Evolutionary conservation across 2,888 invertebrate genomes (phyloP).

Genomic region (Parnassius orleans): DNA sequence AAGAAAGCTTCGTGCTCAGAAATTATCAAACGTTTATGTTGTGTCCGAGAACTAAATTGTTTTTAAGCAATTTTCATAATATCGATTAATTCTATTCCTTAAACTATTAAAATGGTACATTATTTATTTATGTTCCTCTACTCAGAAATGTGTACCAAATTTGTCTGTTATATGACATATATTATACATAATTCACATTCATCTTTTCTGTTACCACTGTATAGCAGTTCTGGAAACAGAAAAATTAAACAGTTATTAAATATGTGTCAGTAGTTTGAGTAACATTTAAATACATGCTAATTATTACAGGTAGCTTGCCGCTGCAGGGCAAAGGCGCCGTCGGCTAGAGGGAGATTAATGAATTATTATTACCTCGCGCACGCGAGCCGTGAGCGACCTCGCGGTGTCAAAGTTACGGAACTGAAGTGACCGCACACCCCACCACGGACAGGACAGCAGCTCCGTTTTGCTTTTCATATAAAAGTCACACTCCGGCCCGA

Average conservation of each 20-base stretch:
- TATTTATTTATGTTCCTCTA: too few species aligned
- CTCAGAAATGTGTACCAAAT: too few species aligned
- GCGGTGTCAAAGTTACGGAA: slow-evolving; percentile 80
- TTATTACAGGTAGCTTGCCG: slow-evolving; percentile 32
- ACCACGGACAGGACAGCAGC: slow-evolving; percentile 62
- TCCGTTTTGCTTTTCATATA: slow-evolving; percentile 79
- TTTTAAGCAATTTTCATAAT: too few species aligned
- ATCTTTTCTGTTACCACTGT: background rate
- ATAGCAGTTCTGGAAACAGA: too few species aligned
- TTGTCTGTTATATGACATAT: too few species aligned
- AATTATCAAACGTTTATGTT: background rate
- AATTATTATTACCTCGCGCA: slow-evolving; percentile 50
- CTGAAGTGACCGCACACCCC: slow-evolving; percentile 73
- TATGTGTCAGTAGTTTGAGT: slow-evolving; percentile 10
- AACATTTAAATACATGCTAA: slow-evolving; percentile 28
- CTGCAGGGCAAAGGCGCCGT: slow-evolving; percentile 38
- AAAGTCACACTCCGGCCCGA: slow-evolving; percentile 68
- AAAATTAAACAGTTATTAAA: too few species aligned
- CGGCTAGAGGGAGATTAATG: slow-evolving; percentile 49
- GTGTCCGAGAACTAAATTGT: too few species aligned
- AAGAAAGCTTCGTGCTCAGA: background rate
- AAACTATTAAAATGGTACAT: too few species aligned
- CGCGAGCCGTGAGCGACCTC: slow-evolving; percentile 64
- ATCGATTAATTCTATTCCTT: too few species aligned
- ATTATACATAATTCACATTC: too few species aligned